phyloP scores from a whole-genome alignment of 2,888 invertebrate genomes.

The Dasysyrphus tricinctus region DNA sequence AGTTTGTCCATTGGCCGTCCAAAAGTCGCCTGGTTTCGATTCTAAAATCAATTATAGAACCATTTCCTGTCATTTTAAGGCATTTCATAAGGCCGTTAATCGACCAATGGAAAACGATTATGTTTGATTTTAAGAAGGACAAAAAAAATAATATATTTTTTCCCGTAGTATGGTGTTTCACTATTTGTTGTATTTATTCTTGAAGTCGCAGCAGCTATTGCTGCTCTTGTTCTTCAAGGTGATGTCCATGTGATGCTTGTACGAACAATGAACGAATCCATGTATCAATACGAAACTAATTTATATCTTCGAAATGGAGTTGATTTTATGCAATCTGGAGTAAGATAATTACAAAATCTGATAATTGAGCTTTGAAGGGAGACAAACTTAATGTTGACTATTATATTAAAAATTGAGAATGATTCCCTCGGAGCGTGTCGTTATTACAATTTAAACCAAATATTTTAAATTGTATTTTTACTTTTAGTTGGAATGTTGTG shows the following conservation, averaged over 20 bases:
- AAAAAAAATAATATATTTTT: neutral
- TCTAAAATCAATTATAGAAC: too few relatives aligned
- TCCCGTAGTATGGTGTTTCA: slow-evolving; percentile 90
- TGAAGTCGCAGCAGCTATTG: slow-evolving; percentile 92
- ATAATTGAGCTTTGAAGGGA: too few relatives aligned
- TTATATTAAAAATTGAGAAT: too few relatives aligned
- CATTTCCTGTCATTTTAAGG: too few relatives aligned
- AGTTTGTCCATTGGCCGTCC: too few relatives aligned
- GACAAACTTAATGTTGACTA: too few relatives aligned
- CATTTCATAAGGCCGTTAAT: too few relatives aligned
- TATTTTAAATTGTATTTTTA: neutral
- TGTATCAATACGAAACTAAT: slow-evolving; percentile 86
- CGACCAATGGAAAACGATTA: too few relatives aligned
- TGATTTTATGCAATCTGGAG: slow-evolving; percentile 90
- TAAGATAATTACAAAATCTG: slow-evolving; percentile 82
- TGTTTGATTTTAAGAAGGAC: neutral
- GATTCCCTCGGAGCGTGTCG: too few relatives aligned
- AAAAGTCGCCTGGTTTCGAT: too few relatives aligned
- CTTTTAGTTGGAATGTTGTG: slow-evolving; percentile 88
- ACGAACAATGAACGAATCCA: slow-evolving; percentile 86
- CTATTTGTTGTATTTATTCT: slow-evolving; percentile 90
- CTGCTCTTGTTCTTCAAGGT: slow-evolving; percentile 89
- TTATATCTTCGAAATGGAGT: slow-evolving; percentile 87
- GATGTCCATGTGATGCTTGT: slow-evolving; percentile 85
- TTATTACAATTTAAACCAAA: neutral